Percentiles rank a stretch among this genome's conserved stretches.
Evolutionary conservation across 2,888 invertebrate genomes (phyloP).

Genomic region (Choreutis nemorana): DNA sequence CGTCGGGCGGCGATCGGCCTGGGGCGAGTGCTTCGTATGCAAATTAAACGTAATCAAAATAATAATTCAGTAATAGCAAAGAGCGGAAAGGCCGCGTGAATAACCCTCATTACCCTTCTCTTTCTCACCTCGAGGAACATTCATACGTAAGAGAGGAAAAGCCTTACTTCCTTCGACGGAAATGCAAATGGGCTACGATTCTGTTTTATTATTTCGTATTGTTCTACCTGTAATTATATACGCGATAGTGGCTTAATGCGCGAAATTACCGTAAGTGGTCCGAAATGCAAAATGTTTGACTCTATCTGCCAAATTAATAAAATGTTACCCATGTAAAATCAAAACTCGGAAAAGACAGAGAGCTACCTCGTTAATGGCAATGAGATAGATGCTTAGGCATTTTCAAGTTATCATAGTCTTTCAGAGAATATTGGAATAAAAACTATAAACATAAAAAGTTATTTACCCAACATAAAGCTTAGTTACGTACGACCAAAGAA

Average conservation of each 20-base stretch:
- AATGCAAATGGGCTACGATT: constrained; percentile 52
- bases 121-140: constrained; percentile 23
- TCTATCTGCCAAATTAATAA: too few species aligned
- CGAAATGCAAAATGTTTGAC: too few species aligned
- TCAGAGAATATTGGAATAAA: too few species aligned
- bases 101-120: constrained; percentile 26
- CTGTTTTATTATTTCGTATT: constrained; percentile 55
- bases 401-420: too few species aligned
- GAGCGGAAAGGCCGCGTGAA: constrained; percentile 24
- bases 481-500: too few species aligned
- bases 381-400: too few species aligned
- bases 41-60: constrained; percentile 67
- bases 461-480: too few species aligned
- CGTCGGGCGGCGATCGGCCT: constrained; percentile 38
- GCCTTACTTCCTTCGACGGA: constrained; percentile 31
- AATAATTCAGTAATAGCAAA: constrained; percentile 52
- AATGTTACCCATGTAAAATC: too few species aligned
- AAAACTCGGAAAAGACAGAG: too few species aligned
- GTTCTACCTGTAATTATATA: constrained; percentile 46
- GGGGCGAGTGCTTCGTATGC: constrained; percentile 50
- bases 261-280: constrained; percentile 49
- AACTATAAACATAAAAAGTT: too few species aligned
- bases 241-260: constrained; percentile 47
- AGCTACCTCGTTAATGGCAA: too few species aligned
- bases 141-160: constrained; percentile 31